phyloP scores from a whole-genome alignment of 2,113 vertebrate species.

The Rhineura floridana region DNA sequence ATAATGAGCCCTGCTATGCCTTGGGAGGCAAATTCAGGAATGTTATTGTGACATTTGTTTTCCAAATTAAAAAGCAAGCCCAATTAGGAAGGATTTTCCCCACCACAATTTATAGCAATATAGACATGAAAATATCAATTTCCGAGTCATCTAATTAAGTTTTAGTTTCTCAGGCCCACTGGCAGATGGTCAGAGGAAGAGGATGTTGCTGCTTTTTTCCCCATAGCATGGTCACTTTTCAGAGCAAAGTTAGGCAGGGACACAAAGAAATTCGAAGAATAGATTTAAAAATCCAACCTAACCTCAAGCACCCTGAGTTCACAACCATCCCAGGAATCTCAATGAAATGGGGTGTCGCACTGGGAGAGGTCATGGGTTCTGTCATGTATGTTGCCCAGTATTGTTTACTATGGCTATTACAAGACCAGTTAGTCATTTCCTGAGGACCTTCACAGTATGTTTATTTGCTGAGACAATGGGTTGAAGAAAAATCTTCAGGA shows the following conservation, averaged over 20 bases:
- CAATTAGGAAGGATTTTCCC: not conserved
- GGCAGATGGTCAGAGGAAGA: not conserved
- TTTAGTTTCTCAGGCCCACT: not conserved
- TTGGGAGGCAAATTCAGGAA: not conserved
- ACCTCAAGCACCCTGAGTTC: not conserved
- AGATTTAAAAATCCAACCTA: not conserved
- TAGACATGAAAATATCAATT: conserved; percentile 15
- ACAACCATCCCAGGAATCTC: not conserved
- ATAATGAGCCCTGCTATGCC: conserved; percentile 6
- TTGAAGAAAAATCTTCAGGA: conserved; percentile 12
- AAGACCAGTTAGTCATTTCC: conserved; percentile 5
- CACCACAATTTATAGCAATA: not conserved
- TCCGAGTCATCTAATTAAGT: conserved; percentile 1
- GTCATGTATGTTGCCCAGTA: not conserved
- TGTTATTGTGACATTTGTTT: conserved; percentile 8
- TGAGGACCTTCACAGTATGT: not conserved
- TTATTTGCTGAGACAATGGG: conserved; percentile 24
- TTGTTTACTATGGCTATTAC: conserved; percentile 14
- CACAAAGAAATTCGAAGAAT: not conserved
- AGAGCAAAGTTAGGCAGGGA: not conserved
- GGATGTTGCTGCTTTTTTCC: not conserved
- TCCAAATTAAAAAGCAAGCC: not conserved
- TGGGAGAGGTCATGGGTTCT: not conserved
- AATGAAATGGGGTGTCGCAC: not conserved
- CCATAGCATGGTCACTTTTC: conserved; percentile 4